Evolutionary conservation across 1,140 invertebrate species (phyloP).

Genomic region (Neodiprion pinetum): DNA sequence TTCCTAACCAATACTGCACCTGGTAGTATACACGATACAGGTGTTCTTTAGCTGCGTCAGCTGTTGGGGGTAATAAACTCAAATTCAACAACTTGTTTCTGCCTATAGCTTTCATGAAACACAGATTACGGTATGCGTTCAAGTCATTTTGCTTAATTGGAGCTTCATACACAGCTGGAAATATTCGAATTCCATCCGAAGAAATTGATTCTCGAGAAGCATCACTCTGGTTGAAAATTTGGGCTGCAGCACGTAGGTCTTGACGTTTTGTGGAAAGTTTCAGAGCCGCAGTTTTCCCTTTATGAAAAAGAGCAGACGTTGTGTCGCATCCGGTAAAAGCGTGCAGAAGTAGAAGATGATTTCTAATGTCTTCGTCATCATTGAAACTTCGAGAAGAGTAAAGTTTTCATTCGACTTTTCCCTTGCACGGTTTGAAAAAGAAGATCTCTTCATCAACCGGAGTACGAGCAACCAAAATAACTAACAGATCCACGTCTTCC

Average conservation of each 20-base stretch:
- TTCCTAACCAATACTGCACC: conserved; percentile 25
- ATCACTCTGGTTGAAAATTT: not conserved
- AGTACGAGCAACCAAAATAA: conserved; percentile 34
- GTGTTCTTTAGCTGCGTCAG: conserved; percentile 23
- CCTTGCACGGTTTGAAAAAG: conserved; percentile 49
- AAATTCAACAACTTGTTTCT: not conserved
- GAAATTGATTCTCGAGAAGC: not conserved
- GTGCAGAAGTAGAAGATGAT: not conserved
- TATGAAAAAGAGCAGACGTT: not conserved
- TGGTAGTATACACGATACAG: conserved; percentile 26
- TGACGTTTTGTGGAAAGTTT: not conserved
- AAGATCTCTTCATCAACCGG: conserved; percentile 45
- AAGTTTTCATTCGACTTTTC: conserved; percentile 38
- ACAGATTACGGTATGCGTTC: not conserved
- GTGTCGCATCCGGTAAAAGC: conserved; percentile 14
- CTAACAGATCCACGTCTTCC: conserved; percentile 39
- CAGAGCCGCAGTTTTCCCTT: conserved; percentile 15
- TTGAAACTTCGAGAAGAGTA: conserved; percentile 32
- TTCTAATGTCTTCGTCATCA: not conserved
- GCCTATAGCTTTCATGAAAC: not conserved
- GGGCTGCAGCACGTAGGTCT: not conserved
- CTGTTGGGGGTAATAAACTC: conserved; percentile 18
- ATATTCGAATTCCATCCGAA: not conserved
- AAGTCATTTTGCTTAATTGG: not conserved
- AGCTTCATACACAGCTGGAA: not conserved